Percentiles rank a stretch among this genome's conserved stretches.
These are phyloP conservation scores for Psephotus haematonotus DNA, from an alignment of 2,113 vertebrate species.

Conservation along the genomic window DNA sequence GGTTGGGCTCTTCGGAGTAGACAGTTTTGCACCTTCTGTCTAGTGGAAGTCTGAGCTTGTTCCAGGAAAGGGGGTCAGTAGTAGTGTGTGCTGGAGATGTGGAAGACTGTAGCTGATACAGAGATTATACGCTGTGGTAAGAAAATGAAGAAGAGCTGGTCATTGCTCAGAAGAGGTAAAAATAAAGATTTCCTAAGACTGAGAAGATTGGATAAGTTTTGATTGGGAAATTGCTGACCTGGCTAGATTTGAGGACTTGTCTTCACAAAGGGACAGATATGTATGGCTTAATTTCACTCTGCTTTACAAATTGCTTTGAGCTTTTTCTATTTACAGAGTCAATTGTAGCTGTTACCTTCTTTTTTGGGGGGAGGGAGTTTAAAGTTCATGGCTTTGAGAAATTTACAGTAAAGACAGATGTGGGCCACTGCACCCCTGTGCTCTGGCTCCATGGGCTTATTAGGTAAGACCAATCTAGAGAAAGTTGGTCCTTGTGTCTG, in stretches of 20 bases:
- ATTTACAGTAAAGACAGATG: neutral
- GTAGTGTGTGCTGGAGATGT: fast-evolving
- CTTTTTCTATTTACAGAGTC: neutral
- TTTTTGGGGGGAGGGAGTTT: neutral
- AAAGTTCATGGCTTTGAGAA: neutral
- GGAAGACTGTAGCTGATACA: neutral
- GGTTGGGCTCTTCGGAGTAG: neutral
- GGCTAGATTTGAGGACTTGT: fast-evolving
- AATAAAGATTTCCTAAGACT: neutral
- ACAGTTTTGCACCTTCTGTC: neutral
- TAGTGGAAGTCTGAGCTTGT: neutral
- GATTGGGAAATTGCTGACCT: neutral
- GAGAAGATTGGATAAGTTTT: neutral
- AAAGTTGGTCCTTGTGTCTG: neutral
- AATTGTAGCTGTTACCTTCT: neutral
- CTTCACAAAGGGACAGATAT: neutral
- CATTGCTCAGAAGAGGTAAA: neutral
- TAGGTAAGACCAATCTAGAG: neutral
- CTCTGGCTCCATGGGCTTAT: neutral
- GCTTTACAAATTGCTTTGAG: neutral
- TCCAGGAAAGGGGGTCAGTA: neutral
- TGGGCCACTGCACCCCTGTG: neutral
- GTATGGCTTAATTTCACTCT: neutral
- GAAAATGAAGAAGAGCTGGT: neutral
- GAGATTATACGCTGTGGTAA: neutral